Evolutionary conservation across 1,140 invertebrate species (phyloP).

Genomic region (Arion vulgaris): DNA sequence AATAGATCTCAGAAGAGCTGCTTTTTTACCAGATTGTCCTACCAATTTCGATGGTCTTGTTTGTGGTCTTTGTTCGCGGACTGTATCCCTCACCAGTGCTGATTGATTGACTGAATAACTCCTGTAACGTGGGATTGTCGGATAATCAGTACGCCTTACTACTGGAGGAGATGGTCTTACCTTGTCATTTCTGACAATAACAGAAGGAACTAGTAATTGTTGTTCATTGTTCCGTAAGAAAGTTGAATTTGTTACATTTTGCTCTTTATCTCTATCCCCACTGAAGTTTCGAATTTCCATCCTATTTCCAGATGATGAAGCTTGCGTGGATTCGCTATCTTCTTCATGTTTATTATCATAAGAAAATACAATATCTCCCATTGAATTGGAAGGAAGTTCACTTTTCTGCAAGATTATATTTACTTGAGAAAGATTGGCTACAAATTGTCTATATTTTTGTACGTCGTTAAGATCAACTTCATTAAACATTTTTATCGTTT

Average conservation of each 20-base stretch:
- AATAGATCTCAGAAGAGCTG: conserved; percentile 22
- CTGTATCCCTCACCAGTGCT: not conserved
- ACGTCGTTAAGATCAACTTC: not conserved
- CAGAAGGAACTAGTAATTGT: not conserved
- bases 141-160: not conserved
- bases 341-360: too few relatives aligned
- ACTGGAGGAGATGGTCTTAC: not conserved
- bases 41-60: not conserved
- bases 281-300: not conserved
- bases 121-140: not conserved
- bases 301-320: too few relatives aligned
- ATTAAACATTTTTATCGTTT: not conserved
- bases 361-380: not conserved
- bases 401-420: not conserved
- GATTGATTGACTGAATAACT: not conserved
- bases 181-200: not conserved
- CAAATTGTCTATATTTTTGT: not conserved
- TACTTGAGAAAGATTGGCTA: not conserved
- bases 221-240: not conserved
- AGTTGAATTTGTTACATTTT: not conserved
- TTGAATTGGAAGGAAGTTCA: not conserved
- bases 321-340: too few relatives aligned
- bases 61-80: not conserved
- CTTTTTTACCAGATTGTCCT: not conserved
- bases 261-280: not conserved